Evolutionary conservation across 2,888 invertebrate species (phyloP).

Genomic region (Cryptus viduatorius): DNA sequence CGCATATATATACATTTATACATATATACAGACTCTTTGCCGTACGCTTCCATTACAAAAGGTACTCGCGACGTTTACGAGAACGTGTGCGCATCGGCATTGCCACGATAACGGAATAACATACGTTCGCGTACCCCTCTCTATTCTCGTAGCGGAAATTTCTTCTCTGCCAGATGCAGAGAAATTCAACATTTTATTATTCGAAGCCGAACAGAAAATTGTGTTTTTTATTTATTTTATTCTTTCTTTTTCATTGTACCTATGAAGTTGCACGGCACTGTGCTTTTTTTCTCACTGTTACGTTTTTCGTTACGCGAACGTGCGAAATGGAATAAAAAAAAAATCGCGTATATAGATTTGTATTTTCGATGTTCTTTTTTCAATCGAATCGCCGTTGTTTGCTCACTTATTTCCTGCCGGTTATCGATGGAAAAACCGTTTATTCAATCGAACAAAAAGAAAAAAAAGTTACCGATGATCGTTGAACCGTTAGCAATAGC

Average conservation of each 20-base stretch:
- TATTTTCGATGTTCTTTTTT: background rate
- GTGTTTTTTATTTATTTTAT: background rate
- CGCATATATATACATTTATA: background rate
- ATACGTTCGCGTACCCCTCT: background rate
- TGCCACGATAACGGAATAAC: constrained; percentile 12
- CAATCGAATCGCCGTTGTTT: background rate
- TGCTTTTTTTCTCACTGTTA: background rate
- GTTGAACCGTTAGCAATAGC: no score
- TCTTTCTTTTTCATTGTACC: background rate
- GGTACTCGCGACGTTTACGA: constrained; percentile 1
- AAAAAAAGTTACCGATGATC: no score
- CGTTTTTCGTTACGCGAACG: background rate
- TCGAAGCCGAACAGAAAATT: background rate
- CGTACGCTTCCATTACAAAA: constrained; percentile 12
- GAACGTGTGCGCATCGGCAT: constrained; percentile 5
- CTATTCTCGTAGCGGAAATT: background rate
- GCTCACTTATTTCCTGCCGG: background rate
- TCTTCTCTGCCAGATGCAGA: background rate
- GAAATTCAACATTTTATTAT: constrained; percentile 3
- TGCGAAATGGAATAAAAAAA: background rate
- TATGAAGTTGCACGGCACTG: background rate
- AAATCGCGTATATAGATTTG: background rate
- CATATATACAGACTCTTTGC: background rate
- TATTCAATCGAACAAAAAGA: no score
- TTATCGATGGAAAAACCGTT: background rate